Conservation (phyloP, 2,888 invertebrate species). For the Hydroisotoma schaefferi region DNA sequence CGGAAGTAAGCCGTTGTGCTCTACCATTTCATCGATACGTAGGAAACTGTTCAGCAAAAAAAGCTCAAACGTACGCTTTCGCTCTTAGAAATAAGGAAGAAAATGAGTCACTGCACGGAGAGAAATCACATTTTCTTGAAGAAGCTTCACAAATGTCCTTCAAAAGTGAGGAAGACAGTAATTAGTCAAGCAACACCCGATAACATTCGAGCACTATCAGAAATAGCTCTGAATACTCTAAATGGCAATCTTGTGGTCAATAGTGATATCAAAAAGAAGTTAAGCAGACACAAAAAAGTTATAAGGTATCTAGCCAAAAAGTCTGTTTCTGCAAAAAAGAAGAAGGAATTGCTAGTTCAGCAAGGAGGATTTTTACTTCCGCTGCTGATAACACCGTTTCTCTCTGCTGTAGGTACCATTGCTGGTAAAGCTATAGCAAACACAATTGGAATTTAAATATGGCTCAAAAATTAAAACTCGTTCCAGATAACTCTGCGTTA, state of each 20-base stretch:
- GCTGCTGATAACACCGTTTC: constrained; percentile 17
- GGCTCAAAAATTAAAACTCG: constrained; percentile 32
- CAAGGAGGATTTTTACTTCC: constrained; percentile 13
- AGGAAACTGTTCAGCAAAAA: constrained; percentile 15
- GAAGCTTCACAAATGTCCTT: not conserved
- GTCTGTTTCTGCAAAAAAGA: constrained; percentile 8
- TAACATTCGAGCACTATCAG: constrained; percentile 18
- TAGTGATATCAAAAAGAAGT: not conserved
- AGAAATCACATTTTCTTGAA: constrained; percentile 14
- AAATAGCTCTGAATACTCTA: constrained; percentile 1
- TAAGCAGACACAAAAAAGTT: not conserved
- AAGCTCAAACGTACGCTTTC: not conserved
- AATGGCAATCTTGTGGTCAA: not conserved
- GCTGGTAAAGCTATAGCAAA: constrained; percentile 18
- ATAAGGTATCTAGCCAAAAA: constrained; percentile 8
- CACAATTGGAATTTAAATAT: constrained; percentile 15
- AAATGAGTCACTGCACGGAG: constrained; percentile 18
- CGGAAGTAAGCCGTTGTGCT: no score
- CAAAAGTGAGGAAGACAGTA: not conserved
- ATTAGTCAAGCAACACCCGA: constrained; percentile 14
- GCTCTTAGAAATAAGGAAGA: not conserved
- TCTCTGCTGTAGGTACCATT: constrained; percentile 16
- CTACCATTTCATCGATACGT: constrained; percentile 8
- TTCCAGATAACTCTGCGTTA: constrained; percentile 7
- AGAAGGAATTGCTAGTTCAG: constrained; percentile 1